These are phyloP conservation scores for Troides aeacus DNA, from an alignment of 2,888 invertebrate species.

Conservation along the genomic window DNA sequence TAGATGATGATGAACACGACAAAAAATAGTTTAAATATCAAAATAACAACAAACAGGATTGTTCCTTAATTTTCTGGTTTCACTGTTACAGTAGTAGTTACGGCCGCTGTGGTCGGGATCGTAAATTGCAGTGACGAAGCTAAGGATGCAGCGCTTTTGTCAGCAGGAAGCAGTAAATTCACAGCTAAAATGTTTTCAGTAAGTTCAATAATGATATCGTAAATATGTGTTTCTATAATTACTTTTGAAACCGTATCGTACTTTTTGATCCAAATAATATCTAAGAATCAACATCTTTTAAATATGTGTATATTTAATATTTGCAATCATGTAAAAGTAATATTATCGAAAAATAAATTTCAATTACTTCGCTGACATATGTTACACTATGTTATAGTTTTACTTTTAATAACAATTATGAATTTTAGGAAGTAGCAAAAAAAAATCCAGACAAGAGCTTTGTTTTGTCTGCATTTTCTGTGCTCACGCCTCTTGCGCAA, in stretches of 20 bases:
- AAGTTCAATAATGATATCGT: conserved; percentile 30
- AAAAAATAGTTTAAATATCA: too few relatives aligned
- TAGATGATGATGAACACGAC: too few relatives aligned
- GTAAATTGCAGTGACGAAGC: conserved; percentile 37
- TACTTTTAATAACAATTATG: conserved; percentile 20
- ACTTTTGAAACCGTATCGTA: too few relatives aligned
- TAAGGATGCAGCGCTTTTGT: conserved; percentile 38
- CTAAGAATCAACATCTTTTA: too few relatives aligned
- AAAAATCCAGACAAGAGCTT: conserved; percentile 35
- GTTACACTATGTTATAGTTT: background rate
- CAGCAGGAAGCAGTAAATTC: conserved; percentile 49
- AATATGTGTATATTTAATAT: too few relatives aligned
- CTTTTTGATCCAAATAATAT: too few relatives aligned
- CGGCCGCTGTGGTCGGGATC: conserved; percentile 42
- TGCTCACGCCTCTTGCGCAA: too few relatives aligned
- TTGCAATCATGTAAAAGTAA: too few relatives aligned
- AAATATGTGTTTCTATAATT: conserved; percentile 31
- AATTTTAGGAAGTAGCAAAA: conserved; percentile 53
- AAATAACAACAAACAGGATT: too few relatives aligned
- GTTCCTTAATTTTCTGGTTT: background rate
- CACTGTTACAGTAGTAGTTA: conserved; percentile 46
- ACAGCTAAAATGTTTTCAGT: conserved; percentile 59
- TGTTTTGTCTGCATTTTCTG: too few relatives aligned
- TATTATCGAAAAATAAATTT: too few relatives aligned
- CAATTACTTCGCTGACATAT: background rate